Base-by-base conservation (phyloP, 64 coral and sea anemone genomes). In the Cladopsammia gracilis region DNA sequence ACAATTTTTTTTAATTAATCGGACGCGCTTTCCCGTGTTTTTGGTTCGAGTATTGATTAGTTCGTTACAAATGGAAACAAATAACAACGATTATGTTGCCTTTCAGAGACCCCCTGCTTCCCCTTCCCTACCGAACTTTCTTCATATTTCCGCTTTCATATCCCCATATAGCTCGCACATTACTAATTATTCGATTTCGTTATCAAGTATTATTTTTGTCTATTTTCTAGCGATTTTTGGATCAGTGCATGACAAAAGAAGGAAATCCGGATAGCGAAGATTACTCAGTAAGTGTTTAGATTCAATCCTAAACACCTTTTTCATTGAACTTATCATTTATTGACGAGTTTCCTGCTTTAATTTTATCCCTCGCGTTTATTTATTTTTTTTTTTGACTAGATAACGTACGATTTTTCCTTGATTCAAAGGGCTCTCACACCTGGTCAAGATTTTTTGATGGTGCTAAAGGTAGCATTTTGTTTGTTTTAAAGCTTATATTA, bases 241-340 rank as follows among this genome's bases (percentile, higher is more conserved):
- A 97, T 62, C 96, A 85, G 0, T 97, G 96, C 50, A 43, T 94
- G 18, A 78, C 65, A 14, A 93, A 91, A 54, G 92, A 94, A 82
- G 96, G 96, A 13, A 93, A 97, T 56, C 83, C 96, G 3, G 83
- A 93, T 15, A 73, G 79, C 1, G 47, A 82, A 45, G 88, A 87
- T 70, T 97, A 82, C 73, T 94, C 94, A 89, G 95, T 94, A 82
- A 83, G 79, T 48, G 3, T 70, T 15, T 8, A 66, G 67, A 5
- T 87, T 7, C 26, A 73, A 24, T 2, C 12, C 1, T 7, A 75
- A 48, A 34, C 18, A n/a, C 10, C 20, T 16, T 48, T 56, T 6
- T 56, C 6, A 12, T 56, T 56, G 7, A 12, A 12, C 12, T 56
- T 56, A 10, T 34, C 52, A 10, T 3, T 56, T 56, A 10, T 56